These are phyloP conservation scores for Fragum fragum DNA, from an alignment of 2,888 invertebrate species.

Conservation along the genomic window DNA sequence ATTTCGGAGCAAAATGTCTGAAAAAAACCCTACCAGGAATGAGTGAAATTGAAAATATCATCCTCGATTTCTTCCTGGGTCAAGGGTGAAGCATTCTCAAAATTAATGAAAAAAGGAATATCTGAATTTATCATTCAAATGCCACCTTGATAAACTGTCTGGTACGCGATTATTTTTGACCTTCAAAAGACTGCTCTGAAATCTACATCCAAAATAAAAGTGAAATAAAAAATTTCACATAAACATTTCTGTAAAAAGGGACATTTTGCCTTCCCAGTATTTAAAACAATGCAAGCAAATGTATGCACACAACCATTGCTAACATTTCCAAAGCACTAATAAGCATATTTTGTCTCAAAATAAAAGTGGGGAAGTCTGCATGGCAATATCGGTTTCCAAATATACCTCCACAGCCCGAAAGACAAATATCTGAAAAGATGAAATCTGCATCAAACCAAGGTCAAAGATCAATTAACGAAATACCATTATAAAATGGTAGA, in stretches of 20 bases:
- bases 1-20: not conserved
- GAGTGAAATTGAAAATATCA: not conserved
- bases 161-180: constrained; percentile 28
- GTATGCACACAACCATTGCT: constrained; percentile 38
- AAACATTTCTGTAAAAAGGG: constrained; percentile 3
- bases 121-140: constrained; percentile 24
- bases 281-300: constrained; percentile 25
- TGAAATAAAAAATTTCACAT: constrained; percentile 17
- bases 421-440: constrained; percentile 31
- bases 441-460: constrained; percentile 29
- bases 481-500: too few species aligned
- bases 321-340: constrained; percentile 45
- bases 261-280: constrained; percentile 9
- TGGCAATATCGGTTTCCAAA: constrained; percentile 27
- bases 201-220: not conserved
- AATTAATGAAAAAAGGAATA: constrained; percentile 9
- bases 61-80: not conserved
- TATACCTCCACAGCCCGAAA: constrained; percentile 4
- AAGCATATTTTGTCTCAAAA: constrained; percentile 16
- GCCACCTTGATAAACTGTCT: constrained; percentile 48
- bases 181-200: not conserved
- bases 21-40: constrained; percentile 8
- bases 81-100: not conserved
- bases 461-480: constrained; percentile 40
- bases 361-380: constrained; percentile 25